phyloP scores from a whole-genome alignment of 2,797 vertebrate genomes.

The Siniperca obscura region DNA sequence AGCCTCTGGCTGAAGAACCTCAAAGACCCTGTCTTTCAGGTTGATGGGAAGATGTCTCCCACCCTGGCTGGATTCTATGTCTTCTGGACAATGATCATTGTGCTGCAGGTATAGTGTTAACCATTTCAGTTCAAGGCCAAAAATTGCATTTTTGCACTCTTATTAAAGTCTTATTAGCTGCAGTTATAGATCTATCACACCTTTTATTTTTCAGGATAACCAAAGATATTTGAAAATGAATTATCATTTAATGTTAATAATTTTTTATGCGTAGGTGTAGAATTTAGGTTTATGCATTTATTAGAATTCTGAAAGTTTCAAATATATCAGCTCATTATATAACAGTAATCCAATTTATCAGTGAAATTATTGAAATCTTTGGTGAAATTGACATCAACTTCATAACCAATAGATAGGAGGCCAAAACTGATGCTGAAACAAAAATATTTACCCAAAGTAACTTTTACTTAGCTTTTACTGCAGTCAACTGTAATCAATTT shows the following conservation, averaged over 20 bases:
- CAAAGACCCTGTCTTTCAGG: conserved; percentile 83
- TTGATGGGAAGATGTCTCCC: conserved; percentile 81
- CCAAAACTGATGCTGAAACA: background rate
- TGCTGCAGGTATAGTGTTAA: conserved; percentile 90
- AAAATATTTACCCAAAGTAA: too few relatives aligned
- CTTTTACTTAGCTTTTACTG: too few relatives aligned
- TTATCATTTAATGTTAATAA: too few relatives aligned
- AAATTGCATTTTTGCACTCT: background rate
- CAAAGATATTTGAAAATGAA: background rate
- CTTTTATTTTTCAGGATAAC: background rate
- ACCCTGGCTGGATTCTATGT: conserved; percentile 90
- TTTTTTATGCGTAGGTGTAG: background rate
- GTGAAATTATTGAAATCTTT: background rate
- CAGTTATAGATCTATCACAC: background rate
- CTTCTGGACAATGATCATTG: conserved; percentile 99
- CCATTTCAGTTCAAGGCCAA: background rate
- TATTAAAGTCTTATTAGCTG: background rate
- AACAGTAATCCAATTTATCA: background rate
- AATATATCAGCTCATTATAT: background rate
- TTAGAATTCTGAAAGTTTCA: background rate
- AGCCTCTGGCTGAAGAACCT: conserved; percentile 89
- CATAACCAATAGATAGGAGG: background rate
- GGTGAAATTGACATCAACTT: background rate
- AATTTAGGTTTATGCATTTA: background rate
- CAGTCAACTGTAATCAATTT: background rate